Evolutionary conservation across 2,888 invertebrate genomes (phyloP), one percentile per base, ranked within the genome.

Genomic region (Norana najaformis): DNA sequence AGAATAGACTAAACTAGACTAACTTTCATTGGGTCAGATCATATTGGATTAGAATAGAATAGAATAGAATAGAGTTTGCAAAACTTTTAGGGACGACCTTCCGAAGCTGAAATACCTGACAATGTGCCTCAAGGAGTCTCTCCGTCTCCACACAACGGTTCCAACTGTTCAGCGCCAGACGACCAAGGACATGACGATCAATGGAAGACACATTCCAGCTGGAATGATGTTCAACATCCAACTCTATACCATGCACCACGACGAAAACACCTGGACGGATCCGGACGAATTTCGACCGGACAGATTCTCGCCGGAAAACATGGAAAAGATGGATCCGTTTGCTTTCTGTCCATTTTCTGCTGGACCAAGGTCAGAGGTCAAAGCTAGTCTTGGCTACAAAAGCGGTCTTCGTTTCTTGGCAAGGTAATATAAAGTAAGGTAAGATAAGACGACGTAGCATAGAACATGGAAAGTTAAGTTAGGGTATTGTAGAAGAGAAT

Each of bases 61-160:
- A n/a, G n/a, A n/a, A n/a, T n/a, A n/a, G n/a, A n/a, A n/a, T n/a
- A n/a, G n/a, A n/a, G n/a, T n/a, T n/a, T n/a, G n/a, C n/a, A n/a
- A n/a, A n/a, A n/a, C n/a, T n/a, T 91, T 18, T 91, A 94, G 93
- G 93, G 93, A 93, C 30, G 94, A 94, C 89, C 91, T 94, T 16
- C 53, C 92, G 5, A 92, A 92, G 20, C 83, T 94, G 82, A 92
- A 92, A 11, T 93, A 93, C 91, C 91, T 93, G 89, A 93, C 93
- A 20, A 92, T 93, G 92, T 94, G 93, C 90, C 92, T 94, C 34
- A 94, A 94, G 90, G 94, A 94, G 89, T 91, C 92, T 1, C 91
- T 94, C 91, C 91, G 94, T 4, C 88, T 93, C 1, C 93, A 93
- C 82, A 89, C 92, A 0, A 93, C 93, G 1, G 93, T 94, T 0